These are phyloP conservation scores for Anoplius nigerrimus DNA, from an alignment of 2,888 invertebrate genomes.

Conservation along the genomic window DNA sequence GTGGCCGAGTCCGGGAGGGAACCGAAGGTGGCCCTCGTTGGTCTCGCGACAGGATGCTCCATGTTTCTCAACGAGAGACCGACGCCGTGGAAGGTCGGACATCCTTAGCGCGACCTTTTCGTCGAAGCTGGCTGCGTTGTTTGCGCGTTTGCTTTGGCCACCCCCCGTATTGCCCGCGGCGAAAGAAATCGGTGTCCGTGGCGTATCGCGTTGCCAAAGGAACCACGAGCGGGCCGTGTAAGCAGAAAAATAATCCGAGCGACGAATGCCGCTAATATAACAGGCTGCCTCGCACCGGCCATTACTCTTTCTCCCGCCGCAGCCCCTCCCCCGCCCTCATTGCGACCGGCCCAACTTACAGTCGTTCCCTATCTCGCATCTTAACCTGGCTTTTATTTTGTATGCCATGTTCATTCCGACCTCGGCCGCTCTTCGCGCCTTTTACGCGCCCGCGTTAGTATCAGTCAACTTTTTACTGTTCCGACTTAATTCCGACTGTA, in stretches of 20 bases:
- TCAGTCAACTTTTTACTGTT: neutral
- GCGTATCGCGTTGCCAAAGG: slow-evolving; percentile 1
- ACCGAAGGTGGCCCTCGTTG: slow-evolving; percentile 3
- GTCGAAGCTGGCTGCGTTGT: neutral
- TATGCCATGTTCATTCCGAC: neutral
- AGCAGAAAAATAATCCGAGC: slow-evolving; percentile 4
- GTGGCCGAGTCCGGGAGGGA: slow-evolving; percentile 7
- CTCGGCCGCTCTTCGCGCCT: neutral
- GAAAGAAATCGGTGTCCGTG: neutral
- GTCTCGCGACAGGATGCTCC: slow-evolving; percentile 26
- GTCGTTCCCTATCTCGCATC: too few relatives aligned
- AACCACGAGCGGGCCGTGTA: neutral
- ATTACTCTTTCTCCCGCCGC: neutral
- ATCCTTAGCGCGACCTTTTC: neutral
- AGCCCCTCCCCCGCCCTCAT: neutral
- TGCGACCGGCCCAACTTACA: neutral
- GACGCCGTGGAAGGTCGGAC: slow-evolving; percentile 10
- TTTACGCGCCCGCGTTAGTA: neutral
- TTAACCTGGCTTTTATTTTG: neutral
- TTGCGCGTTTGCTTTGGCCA: slow-evolving; percentile 15
- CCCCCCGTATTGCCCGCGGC: slow-evolving; percentile 3
- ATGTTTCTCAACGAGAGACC: slow-evolving; percentile 37
- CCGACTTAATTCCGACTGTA: neutral
- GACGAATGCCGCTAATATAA: slow-evolving; percentile 5
- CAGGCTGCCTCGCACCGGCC: neutral